Base-by-base conservation (phyloP, 2,113 vertebrate genomes). In the Ammodytes dubius region DNA sequence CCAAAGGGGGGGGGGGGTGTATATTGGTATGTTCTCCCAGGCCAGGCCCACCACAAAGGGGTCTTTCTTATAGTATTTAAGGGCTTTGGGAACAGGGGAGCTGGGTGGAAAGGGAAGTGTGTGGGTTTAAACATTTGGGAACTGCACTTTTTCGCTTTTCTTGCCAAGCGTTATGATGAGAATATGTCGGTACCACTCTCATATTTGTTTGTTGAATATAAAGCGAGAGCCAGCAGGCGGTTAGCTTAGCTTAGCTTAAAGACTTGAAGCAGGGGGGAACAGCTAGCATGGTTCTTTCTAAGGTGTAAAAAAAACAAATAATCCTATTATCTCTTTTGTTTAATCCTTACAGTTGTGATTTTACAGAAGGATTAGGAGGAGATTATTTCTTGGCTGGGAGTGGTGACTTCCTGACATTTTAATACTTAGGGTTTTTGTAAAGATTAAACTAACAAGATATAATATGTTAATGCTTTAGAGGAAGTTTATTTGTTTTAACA, bases 11-110 rank as follows among this genome's bases (percentile, higher is more conserved):
- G 43, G 63, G 17, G 76, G 72, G 65, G 7, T 35, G 56, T 68
- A 81, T 82, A 61, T 11, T 81, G 79, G 89, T 52, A 80, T 81
- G 85, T 81, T 86, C 68, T 6, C 82, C 69, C 74, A 79, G 77
- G 89, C 85, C 87, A 78, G 79, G 10, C 53, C 61, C 58, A 67
- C 88, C 90, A 91, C 91, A 94, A 90, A 91, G 86, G 83, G 86
- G 77, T 81, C 91, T 89, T 90, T 94, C 90, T 91, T 93, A 43
- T 13, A 61, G 82, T 67, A 61, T 83, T 87, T 83, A 77, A 60
- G 78, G 79, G 76, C 71, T 92, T 75, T 71, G 72, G 83, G 84
- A 70, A 74, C 7, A 47, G 37, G 67, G 66, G 63, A 70, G 83
- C 19, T 39, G 46, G 52, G 54, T 39, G 49, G 66, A 85, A 27